Percentiles rank a stretch among this genome's conserved stretches.
These are phyloP conservation scores for Sapayoa aenigma DNA, from an alignment of 2,113 vertebrate species.

Conservation along the genomic window DNA sequence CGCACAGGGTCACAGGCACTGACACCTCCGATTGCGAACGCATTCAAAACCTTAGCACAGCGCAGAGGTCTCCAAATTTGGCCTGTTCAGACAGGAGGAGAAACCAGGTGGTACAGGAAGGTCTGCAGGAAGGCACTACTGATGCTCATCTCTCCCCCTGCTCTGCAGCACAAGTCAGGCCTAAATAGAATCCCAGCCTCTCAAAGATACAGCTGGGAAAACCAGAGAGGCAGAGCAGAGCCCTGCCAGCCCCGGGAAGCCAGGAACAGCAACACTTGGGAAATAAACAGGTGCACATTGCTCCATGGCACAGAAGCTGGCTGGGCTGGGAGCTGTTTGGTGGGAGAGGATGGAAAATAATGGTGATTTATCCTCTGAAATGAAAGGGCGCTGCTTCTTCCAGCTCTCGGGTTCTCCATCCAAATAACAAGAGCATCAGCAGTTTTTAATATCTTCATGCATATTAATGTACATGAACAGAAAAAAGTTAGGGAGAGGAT, in stretches of 20 bases:
- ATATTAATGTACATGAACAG: not conserved
- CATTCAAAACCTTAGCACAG: not conserved
- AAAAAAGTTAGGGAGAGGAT: not conserved
- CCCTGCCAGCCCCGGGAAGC: not conserved
- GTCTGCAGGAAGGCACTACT: not conserved
- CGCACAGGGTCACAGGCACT: not conserved
- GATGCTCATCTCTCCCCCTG: not conserved
- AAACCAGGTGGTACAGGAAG: not conserved
- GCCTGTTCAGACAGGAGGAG: not conserved
- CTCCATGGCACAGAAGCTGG: not conserved
- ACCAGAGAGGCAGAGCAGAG: not conserved
- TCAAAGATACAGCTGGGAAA: not conserved
- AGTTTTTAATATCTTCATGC: not conserved
- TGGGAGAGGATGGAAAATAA: not conserved
- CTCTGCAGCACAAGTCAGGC: not conserved
- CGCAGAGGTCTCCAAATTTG: not conserved
- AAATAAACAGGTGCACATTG: not conserved
- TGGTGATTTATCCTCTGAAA: not conserved
- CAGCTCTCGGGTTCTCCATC: not conserved
- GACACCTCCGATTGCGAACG: fast-evolving
- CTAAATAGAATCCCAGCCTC: not conserved
- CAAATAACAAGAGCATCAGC: not conserved
- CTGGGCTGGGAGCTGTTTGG: not conserved
- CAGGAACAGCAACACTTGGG: not conserved
- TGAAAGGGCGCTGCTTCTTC: not conserved